These are phyloP conservation scores for Threskiornis aethiopicus DNA, from an alignment of 2,797 vertebrate genomes.

Conservation along the genomic window DNA sequence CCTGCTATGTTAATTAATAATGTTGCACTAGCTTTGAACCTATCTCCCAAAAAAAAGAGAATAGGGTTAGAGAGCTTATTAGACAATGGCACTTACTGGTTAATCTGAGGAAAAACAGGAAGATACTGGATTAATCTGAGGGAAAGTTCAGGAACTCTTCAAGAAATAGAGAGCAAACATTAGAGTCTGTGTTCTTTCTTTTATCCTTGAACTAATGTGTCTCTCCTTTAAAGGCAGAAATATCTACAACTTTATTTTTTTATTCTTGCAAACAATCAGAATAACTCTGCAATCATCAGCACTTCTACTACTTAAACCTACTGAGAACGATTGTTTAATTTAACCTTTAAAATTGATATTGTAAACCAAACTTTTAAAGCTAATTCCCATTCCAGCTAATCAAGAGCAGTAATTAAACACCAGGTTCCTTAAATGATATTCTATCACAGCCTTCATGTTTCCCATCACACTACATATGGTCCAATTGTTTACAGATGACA, in stretches of 20 bases:
- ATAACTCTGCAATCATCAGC: neutral
- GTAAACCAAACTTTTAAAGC: conserved; percentile 47
- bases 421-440: conserved; percentile 70
- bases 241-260: neutral
- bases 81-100: neutral
- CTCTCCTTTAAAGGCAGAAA: neutral
- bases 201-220: neutral
- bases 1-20: neutral
- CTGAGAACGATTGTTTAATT: neutral
- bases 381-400: conserved; percentile 69
- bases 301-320: neutral
- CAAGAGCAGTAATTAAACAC: conserved; percentile 71
- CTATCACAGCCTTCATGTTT: conserved; percentile 77
- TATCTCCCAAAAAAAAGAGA: neutral
- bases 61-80: neutral
- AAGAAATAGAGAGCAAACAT: neutral
- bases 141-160: neutral
- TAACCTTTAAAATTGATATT: conserved; percentile 43
- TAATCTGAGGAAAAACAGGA: neutral
- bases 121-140: neutral
- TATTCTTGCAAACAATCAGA: neutral
- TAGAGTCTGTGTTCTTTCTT: neutral
- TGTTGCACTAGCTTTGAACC: neutral
- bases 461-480: conserved; percentile 81
- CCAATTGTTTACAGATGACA: conserved; percentile 81